Evolutionary conservation across 2,113 vertebrate genomes (phyloP).

Genomic region (Psophia crepitans): DNA sequence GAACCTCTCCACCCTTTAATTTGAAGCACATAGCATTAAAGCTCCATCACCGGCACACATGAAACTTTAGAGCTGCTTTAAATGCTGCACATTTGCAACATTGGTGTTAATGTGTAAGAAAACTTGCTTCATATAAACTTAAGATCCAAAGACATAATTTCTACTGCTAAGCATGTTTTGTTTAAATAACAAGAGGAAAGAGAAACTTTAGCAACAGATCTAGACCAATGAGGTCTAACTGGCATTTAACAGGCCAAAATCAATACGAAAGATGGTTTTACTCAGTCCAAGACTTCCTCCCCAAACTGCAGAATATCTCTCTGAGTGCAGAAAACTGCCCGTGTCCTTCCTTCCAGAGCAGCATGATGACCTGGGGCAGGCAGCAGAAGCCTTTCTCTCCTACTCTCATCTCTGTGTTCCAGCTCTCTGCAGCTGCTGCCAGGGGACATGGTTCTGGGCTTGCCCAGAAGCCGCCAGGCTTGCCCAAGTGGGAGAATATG

Average conservation of each 20-base stretch:
- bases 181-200: neutral
- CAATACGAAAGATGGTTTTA: neutral
- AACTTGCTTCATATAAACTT: neutral
- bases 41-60: neutral
- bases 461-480: neutral
- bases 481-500: neutral
- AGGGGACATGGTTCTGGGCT: neutral
- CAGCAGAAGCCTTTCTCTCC: neutral
- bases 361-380: neutral
- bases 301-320: neutral
- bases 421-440: neutral
- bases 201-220: neutral
- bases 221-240: neutral
- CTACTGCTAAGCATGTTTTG: neutral
- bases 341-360: neutral
- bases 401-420: neutral
- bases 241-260: neutral
- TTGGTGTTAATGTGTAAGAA: neutral
- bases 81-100: neutral
- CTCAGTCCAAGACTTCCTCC: neutral
- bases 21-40: neutral
- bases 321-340: neutral
- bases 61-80: neutral
- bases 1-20: neutral
- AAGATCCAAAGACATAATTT: neutral